A percentile compares a stretch with the other conserved stretches of the same genome.
These are phyloP conservation scores for Tragelaphus oryx DNA, from an alignment of 2,797 vertebrate genomes.

Conservation along the genomic window DNA sequence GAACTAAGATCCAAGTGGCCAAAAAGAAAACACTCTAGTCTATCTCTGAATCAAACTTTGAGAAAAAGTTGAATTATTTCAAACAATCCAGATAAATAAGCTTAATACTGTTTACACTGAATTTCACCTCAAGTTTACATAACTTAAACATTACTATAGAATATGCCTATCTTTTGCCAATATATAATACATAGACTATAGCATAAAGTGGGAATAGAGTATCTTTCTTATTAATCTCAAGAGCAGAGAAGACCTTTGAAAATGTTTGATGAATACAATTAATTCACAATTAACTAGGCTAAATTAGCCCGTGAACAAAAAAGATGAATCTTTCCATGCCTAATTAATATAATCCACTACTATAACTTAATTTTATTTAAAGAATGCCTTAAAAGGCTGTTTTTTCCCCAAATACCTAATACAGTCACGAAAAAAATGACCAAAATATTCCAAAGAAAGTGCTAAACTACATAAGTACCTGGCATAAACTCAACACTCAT, in stretches of 20 bases:
- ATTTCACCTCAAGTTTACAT: slow-evolving; percentile 45
- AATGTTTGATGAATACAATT: slow-evolving; percentile 54
- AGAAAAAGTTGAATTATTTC: neutral
- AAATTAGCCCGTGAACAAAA: slow-evolving; percentile 59
- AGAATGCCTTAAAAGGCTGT: slow-evolving; percentile 31
- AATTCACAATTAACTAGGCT: slow-evolving; percentile 60
- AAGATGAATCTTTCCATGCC: slow-evolving; percentile 34
- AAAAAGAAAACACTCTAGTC: neutral
- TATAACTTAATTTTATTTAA: slow-evolving; percentile 38
- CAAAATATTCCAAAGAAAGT: slow-evolving; percentile 27
- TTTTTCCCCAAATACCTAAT: neutral
- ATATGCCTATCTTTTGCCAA: slow-evolving; percentile 10
- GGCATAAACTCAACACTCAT: neutral
- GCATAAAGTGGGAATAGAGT: neutral
- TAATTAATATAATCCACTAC: slow-evolving; percentile 50
- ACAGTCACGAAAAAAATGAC: slow-evolving; percentile 8
- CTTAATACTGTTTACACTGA: neutral
- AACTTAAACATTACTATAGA: neutral
- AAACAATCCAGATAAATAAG: neutral
- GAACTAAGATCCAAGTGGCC: neutral
- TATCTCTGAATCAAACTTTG: slow-evolving; percentile 40
- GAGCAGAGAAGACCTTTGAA: slow-evolving; percentile 18
- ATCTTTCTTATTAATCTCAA: slow-evolving; percentile 48
- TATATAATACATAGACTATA: neutral
- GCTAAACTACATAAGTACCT: neutral